Evolutionary conservation across 2,797 vertebrate species (phyloP).

Genomic region (Erpetoichthys calabaricus): DNA sequence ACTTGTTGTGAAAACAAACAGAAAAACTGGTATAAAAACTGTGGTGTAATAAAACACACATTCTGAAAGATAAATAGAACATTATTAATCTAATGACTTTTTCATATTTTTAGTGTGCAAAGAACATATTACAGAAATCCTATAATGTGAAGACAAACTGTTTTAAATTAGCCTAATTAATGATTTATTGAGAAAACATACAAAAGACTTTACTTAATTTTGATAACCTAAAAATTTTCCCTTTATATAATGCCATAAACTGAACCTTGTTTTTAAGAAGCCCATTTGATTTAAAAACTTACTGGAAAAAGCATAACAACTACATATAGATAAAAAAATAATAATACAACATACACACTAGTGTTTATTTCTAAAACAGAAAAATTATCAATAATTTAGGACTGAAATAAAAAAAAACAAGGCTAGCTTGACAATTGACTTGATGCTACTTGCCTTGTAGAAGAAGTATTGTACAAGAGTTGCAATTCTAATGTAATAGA

Average conservation of each 20-base stretch:
- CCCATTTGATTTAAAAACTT: no score
- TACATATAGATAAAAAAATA: no score
- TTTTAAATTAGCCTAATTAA: no score
- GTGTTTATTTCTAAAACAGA: no score
- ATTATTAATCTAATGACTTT: neutral
- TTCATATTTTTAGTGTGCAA: neutral
- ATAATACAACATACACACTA: no score
- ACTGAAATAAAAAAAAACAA: conserved; percentile 1
- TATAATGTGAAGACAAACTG: no score
- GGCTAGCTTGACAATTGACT: neutral
- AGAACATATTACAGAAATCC: neutral
- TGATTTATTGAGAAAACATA: no score
- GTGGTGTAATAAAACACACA: conserved; percentile 99
- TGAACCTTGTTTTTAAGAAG: no score
- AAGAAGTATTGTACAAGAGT: conserved; percentile 99
- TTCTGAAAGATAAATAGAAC: conserved; percentile 67
- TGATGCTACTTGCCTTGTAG: conserved; percentile 77
- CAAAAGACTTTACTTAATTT: no score
- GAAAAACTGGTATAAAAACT: conserved; percentile 99
- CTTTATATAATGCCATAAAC: no score
- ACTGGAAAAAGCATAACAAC: no score
- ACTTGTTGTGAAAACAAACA: conserved; percentile 99
- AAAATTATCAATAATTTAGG: conserved; percentile 6
- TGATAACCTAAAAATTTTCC: no score
- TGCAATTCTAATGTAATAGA: conserved; percentile 97